Percentiles rank a stretch among this genome's conserved stretches.
Evolutionary conservation across 1,140 invertebrate genomes (phyloP).

Genomic region (Penaeus japonicus): DNA sequence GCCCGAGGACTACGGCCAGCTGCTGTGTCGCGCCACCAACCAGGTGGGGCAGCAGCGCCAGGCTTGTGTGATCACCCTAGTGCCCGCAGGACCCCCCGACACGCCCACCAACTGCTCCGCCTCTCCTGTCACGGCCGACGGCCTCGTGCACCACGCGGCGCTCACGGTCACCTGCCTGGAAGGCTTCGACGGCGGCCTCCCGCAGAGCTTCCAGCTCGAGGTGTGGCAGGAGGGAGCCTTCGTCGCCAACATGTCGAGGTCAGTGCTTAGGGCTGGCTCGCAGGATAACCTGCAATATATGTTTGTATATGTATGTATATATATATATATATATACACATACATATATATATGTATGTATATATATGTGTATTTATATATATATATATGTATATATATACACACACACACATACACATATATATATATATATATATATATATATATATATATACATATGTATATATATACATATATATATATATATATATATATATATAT

Average conservation of each 20-base stretch:
- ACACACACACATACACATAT: too few relatives aligned
- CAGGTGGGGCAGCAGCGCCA: conserved; percentile 23
- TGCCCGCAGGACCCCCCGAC: conserved; percentile 42
- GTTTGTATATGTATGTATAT: too few relatives aligned
- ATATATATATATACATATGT: too few relatives aligned
- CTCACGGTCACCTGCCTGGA: conserved; percentile 32
- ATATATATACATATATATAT: too few relatives aligned
- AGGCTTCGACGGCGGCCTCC: conserved; percentile 38
- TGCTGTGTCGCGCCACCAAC: conserved; percentile 31
- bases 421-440: too few relatives aligned
- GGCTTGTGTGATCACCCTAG: conserved; percentile 42
- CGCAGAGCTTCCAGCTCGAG: conserved; percentile 38
- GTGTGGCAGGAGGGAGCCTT: conserved; percentile 34
- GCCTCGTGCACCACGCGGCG: background rate
- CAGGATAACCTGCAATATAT: too few relatives aligned
- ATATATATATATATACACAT: too few relatives aligned
- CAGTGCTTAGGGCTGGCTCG: background rate
- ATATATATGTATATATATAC: too few relatives aligned
- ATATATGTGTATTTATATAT: too few relatives aligned
- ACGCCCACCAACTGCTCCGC: conserved; percentile 38
- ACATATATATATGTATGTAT: too few relatives aligned
- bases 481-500: too few relatives aligned
- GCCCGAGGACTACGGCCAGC: conserved; percentile 44
- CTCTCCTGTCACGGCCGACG: background rate
- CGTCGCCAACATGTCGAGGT: conserved; percentile 25